Evolutionary conservation across 2,797 vertebrate genomes (phyloP), one percentile per base, ranked within the genome.

Genomic region (Distichodus sexfasciatus): DNA sequence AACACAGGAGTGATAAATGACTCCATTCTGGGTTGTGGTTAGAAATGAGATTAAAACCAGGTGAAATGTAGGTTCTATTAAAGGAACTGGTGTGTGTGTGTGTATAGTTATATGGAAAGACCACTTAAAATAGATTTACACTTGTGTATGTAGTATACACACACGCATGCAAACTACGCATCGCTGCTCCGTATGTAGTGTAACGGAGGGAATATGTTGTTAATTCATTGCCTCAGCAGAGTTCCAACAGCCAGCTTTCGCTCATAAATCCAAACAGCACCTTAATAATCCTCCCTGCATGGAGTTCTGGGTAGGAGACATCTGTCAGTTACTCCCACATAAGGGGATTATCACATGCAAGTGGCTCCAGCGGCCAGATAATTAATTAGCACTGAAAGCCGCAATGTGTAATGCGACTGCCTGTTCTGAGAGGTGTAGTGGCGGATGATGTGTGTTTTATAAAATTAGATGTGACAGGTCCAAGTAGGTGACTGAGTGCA

Each of bases 281-380:
- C 50, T 61, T 26, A 28, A 66, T 53, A 51, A 66, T 60, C 55
- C 36, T 35, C 6, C 8, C 28, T n/a, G 19, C 44, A 40, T 60
- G 9, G 65, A 47, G 19, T 17, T 23, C 31, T 21, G 35, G 23
- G 33, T 24, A 44, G 47, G 12, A 24, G 33, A 53, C 71, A 67
- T 51, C 71, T 72, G 71, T 60, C 33, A 63, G 11, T 48, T 35
- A 19, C 57, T 55, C 35, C n/a, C 5, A 71, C n/a, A 15, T 67
- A 71, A 71, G 17, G 6, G 24, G 33, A 71, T 75, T 66, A 75
- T 7, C 36, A 40, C n/a, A 19, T 26, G 44, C 38, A 21, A 36
- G 3, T 28, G 44, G 26, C 28, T 19, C 43, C 57, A 11, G 44
- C 23, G 6, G 15, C 61, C 47, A 50, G 46, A 26, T 55, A 71